Conservation (phyloP, 1,140 invertebrate genomes). For the Zaprionus kolodkinae region DNA sequence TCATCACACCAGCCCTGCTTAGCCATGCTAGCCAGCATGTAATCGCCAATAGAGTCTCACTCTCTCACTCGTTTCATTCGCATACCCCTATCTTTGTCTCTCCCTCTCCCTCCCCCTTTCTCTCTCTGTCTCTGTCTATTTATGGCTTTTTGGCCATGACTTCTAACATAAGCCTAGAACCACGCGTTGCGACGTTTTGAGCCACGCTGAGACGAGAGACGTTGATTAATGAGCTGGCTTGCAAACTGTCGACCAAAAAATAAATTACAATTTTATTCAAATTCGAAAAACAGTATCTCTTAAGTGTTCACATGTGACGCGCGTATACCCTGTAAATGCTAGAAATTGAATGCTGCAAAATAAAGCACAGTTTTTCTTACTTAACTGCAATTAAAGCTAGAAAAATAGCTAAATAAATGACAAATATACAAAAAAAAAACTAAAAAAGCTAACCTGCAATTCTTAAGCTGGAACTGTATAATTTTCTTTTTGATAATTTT, state of each 20-base stretch:
- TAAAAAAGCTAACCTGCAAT: too few species aligned
- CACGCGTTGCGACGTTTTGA: slow-evolving; percentile 31
- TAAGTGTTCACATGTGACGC: neutral
- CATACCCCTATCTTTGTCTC: too few species aligned
- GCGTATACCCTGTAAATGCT: slow-evolving; percentile 18
- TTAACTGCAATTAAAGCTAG: too few species aligned
- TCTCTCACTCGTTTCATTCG: neutral
- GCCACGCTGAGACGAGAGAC: slow-evolving; percentile 39
- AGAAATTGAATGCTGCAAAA: too few species aligned
- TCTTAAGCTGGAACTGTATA: too few species aligned
- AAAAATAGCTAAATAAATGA: too few species aligned
- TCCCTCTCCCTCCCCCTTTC: neutral
- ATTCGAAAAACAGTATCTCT: slow-evolving; percentile 29
- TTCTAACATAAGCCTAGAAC: slow-evolving; percentile 22
- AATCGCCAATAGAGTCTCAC: slow-evolving; percentile 14
- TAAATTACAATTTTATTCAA: slow-evolving; percentile 76
- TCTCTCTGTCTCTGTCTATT: neutral
- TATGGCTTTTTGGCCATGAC: slow-evolving; percentile 28
- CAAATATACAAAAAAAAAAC: too few species aligned
- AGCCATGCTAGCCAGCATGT: slow-evolving; percentile 58
- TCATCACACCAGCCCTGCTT: slow-evolving; percentile 40
- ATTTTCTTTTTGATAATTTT: too few species aligned
- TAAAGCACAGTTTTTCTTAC: neutral
- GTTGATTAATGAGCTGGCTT: slow-evolving; percentile 70
- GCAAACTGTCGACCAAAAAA: slow-evolving; percentile 64